phyloP scores from a whole-genome alignment of 2,888 invertebrate genomes.

The Hypena proboscidalis region DNA sequence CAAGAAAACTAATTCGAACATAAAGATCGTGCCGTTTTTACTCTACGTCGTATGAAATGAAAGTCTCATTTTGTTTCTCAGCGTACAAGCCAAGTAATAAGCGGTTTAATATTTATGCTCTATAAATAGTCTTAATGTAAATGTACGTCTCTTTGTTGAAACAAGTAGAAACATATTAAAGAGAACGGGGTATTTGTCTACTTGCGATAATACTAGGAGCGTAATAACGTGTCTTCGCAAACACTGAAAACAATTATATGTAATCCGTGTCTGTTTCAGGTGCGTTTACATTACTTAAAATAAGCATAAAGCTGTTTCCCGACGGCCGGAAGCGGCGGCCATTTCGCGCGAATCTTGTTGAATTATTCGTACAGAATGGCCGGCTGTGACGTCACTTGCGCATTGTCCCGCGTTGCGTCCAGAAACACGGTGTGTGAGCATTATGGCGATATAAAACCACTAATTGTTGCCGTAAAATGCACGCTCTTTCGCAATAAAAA shows the following conservation, averaged over 20 bases:
- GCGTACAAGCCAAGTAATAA: constrained; percentile 21
- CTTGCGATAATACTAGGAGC: background rate
- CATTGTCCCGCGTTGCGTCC: constrained; percentile 50
- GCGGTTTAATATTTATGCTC: constrained; percentile 15
- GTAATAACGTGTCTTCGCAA: constrained; percentile 5
- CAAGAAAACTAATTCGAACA: constrained; percentile 46
- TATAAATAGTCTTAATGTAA: constrained; percentile 8
- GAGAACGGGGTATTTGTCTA: background rate
- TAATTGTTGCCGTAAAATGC: constrained; percentile 65
- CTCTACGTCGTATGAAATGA: constrained; percentile 18
- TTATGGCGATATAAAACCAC: constrained; percentile 65
- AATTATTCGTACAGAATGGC: constrained; percentile 76
- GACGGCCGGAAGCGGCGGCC: constrained; percentile 60
- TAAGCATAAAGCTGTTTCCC: constrained; percentile 51
- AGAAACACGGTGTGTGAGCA: constrained; percentile 51
- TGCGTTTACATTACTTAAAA: constrained; percentile 59
- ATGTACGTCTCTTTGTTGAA: background rate
- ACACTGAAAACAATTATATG: constrained; percentile 20
- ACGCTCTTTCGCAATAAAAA: constrained; percentile 50
- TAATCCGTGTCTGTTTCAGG: constrained; percentile 43
- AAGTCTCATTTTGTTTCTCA: constrained; percentile 32
- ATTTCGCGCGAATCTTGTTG: constrained; percentile 75
- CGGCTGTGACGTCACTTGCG: constrained; percentile 59
- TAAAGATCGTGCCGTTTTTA: constrained; percentile 39
- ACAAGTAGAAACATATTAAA: background rate